These are phyloP conservation scores for Arge pagana DNA, from an alignment of 2,888 invertebrate species.

Conservation along the genomic window DNA sequence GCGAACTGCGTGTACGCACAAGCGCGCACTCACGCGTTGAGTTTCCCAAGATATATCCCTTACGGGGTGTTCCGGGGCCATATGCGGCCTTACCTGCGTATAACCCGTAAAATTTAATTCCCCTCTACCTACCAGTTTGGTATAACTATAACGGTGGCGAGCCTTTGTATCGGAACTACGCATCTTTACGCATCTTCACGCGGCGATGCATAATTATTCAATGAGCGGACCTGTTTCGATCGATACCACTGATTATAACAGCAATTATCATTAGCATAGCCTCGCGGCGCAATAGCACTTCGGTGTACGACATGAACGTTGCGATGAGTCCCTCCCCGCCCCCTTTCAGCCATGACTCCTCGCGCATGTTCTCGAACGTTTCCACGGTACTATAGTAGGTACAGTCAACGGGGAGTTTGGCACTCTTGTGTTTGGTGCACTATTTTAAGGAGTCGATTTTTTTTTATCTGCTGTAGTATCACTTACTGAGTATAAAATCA, in stretches of 20 bases:
- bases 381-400: too few relatives aligned
- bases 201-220: slow-evolving; percentile 51
- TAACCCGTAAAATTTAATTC: slow-evolving; percentile 17
- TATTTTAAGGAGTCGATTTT: too few relatives aligned
- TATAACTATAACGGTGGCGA: slow-evolving; percentile 42
- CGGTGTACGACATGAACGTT: too few relatives aligned
- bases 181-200: slow-evolving; percentile 43
- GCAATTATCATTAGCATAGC: slow-evolving; percentile 50
- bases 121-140: slow-evolving; percentile 9
- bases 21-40: slow-evolving; percentile 51
- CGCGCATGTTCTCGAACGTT: too few relatives aligned
- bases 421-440: too few relatives aligned
- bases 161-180: slow-evolving; percentile 42
- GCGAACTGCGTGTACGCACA: slow-evolving; percentile 45
- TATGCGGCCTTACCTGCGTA: slow-evolving; percentile 15
- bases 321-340: too few relatives aligned
- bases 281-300: too few relatives aligned
- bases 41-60: slow-evolving; percentile 48
- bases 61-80: slow-evolving; percentile 26
- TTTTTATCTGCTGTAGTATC: too few relatives aligned
- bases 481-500: too few relatives aligned
- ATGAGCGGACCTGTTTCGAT: slow-evolving; percentile 46
- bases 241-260: slow-evolving; percentile 50
- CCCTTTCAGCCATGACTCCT: too few relatives aligned
- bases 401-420: too few relatives aligned